phyloP scores from a whole-genome alignment of 37 sponge, comb jelly and placozoan species.

The Sycon ciliatum region DNA sequence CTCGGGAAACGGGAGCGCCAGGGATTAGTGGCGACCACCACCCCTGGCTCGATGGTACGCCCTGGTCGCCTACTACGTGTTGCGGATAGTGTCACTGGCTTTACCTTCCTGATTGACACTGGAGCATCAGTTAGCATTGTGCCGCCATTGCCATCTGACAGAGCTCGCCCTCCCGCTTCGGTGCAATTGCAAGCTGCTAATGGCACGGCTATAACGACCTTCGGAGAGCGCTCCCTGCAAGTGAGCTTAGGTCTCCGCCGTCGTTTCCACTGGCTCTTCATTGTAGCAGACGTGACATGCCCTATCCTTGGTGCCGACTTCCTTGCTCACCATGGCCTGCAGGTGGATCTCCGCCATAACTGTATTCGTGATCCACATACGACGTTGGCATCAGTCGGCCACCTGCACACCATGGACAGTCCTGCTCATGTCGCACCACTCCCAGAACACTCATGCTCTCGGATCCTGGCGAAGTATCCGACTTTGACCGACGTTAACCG shows the following conservation, averaged over 20 bases:
- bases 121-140: slow-evolving; percentile 36
- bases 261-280: slow-evolving; percentile 31
- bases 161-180: not conserved
- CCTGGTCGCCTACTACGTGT: slow-evolving; percentile 47
- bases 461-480: no score
- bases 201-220: slow-evolving; percentile 24
- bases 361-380: slow-evolving; percentile 13
- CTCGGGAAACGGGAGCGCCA: slow-evolving; percentile 49
- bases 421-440: no score
- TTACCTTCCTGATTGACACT: slow-evolving; percentile 45
- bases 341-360: slow-evolving; percentile 12
- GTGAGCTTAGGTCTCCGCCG: slow-evolving; percentile 53
- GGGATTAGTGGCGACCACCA: slow-evolving; percentile 44
- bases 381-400: no score
- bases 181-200: slow-evolving; percentile 17
- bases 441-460: no score
- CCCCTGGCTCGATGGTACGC: slow-evolving; percentile 38
- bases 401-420: no score
- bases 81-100: slow-evolving; percentile 17
- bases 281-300: slow-evolving; percentile 46
- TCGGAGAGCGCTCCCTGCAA: slow-evolving; percentile 20
- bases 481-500: no score
- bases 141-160: slow-evolving; percentile 21
- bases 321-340: slow-evolving; percentile 23
- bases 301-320: slow-evolving; percentile 59